These are phyloP conservation scores for Schizopygopsis malacanthus DNA, from an alignment of 2,797 vertebrate species.

Conservation along the genomic window DNA sequence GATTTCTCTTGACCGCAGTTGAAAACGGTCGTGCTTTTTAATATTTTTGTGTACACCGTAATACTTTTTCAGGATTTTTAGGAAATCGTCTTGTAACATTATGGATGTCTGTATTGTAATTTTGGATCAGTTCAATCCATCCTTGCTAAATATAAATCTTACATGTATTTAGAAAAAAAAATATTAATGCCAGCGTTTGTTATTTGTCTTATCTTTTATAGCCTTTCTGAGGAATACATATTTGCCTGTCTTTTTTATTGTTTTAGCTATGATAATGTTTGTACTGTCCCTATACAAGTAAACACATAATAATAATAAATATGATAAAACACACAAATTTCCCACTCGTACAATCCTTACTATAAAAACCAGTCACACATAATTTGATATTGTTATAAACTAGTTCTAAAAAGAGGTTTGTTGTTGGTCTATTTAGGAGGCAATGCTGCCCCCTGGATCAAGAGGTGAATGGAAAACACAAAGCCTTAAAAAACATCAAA, in stretches of 20 bases:
- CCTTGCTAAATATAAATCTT: background rate
- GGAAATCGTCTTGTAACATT: background rate
- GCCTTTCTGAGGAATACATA: background rate
- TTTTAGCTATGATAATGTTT: background rate
- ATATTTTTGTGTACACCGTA: background rate
- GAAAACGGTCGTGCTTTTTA: background rate
- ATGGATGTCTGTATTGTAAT: no score
- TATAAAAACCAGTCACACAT: background rate
- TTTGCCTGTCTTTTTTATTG: background rate
- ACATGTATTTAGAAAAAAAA: background rate
- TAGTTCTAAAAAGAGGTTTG: background rate
- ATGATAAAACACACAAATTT: background rate
- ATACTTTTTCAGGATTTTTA: background rate
- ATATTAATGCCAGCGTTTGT: background rate
- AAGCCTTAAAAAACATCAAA: slow-evolving; percentile 10
- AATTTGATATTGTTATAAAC: background rate
- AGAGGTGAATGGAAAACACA: background rate
- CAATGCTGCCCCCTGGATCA: background rate
- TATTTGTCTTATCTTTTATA: background rate
- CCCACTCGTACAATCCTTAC: background rate
- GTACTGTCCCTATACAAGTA: background rate
- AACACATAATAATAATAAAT: background rate
- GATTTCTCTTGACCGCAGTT: background rate
- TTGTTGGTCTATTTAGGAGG: background rate
- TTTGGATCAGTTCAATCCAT: background rate